Base-by-base conservation (phyloP, 2,797 vertebrate genomes). In the Natrix natrix region DNA sequence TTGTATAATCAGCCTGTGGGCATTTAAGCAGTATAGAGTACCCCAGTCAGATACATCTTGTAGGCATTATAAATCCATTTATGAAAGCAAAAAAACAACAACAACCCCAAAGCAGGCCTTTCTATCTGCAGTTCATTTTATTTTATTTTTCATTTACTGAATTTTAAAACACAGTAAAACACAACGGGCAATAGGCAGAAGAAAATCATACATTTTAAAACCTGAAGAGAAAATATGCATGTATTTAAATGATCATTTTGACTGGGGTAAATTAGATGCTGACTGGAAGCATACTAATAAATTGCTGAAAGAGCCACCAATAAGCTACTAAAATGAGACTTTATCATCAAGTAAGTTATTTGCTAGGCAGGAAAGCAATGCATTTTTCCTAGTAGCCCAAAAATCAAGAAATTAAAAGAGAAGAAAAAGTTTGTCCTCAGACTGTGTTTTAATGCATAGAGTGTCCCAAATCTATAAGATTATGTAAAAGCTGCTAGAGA, bases 11-110 rank as follows among this genome's bases (percentile, higher is more conserved):
- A 95, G 26, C 74, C 92, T 96, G 87, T 92, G 93, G 89, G 90
- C 89, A 87, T 48, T 94, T 91, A 11, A 92, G 91, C 11, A 83
- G 10, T 17, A 8, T 1, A 90, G 52, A 90, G 26, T 88, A 94
- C 87, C 83, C 32, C 60, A 56, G 66, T 90, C 90, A 94, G 95
- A 91, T 92, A 89, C 28, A 93, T 95, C 89, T 95, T 93, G 57
- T 56, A 93, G 90, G 60, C 93, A 93, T 94, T 95, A 93, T 94
- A 95, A 96, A 96, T 95, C 90, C 93, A 91, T 96, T 94, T 95
- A 66, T 93, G 32, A 90, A 95, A 93, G 57, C 95, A 94, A 95
- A 92, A 32, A 2, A 26, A n/a, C 32, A 28, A 43, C 43, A 43
- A 37, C 32, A 37, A 37, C 56, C 1, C 56, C 87, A 93, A 94